phyloP scores from a whole-genome alignment of 2,888 invertebrate genomes.

The Germaria angustata region DNA sequence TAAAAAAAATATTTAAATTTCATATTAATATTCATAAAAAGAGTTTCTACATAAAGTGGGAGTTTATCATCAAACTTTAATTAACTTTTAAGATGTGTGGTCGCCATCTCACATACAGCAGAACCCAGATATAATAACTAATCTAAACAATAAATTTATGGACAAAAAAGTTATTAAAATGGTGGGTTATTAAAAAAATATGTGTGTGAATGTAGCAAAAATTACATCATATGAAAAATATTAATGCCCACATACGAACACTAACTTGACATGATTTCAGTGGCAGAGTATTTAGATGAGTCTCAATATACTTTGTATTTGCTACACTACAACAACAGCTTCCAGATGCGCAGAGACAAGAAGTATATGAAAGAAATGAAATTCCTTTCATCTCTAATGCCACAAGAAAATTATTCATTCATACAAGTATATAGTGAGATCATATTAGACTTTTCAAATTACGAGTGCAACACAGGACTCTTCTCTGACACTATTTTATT shows the following conservation, averaged over 20 bases:
- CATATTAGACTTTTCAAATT: too few relatives aligned
- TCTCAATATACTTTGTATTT: not conserved
- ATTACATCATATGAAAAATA: slow-evolving; percentile 31
- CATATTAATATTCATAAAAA: not conserved
- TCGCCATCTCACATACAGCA: not conserved
- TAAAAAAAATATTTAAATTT: not conserved
- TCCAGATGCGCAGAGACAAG: too few relatives aligned
- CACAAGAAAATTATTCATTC: not conserved
- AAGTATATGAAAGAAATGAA: not conserved
- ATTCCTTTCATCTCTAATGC: not conserved
- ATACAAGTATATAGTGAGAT: too few relatives aligned
- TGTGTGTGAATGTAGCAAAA: not conserved
- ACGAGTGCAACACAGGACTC: too few relatives aligned
- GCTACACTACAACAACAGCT: not conserved
- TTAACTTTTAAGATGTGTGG: slow-evolving; percentile 44
- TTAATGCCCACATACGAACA: not conserved
- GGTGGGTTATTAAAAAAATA: not conserved
- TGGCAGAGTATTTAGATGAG: not conserved
- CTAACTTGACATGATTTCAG: not conserved
- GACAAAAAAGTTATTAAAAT: slow-evolving; percentile 17
- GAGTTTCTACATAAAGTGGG: not conserved
- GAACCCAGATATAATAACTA: slow-evolving; percentile 18
- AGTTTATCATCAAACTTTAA: slow-evolving; percentile 34
- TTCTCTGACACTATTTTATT: too few relatives aligned
- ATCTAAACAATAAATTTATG: slow-evolving; percentile 24